These are phyloP conservation scores for Chaetodon auriga DNA, from an alignment of 2,113 vertebrate species.

Conservation along the genomic window DNA sequence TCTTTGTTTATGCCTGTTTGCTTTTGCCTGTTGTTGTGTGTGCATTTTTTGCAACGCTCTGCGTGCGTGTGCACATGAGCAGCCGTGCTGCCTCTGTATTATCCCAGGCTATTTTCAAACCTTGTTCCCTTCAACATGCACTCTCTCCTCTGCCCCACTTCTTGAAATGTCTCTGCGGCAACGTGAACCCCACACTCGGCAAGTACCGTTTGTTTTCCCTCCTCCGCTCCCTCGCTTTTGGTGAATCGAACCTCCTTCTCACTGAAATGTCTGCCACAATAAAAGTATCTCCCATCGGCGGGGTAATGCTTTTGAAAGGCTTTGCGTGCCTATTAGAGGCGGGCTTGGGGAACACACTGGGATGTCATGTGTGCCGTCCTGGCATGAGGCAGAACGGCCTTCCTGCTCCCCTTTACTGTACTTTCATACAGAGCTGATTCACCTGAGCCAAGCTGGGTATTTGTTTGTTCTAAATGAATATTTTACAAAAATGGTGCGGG, in stretches of 20 bases:
- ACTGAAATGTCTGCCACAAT: conserved; percentile 66
- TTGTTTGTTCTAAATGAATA: conserved; percentile 33
- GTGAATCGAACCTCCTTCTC: conserved; percentile 67
- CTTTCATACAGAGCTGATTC: conserved; percentile 44
- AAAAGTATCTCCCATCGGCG: conserved; percentile 62
- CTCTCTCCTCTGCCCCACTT: conserved; percentile 70
- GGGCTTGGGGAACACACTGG: conserved; percentile 62
- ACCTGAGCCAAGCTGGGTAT: conserved; percentile 26
- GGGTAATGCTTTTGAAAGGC: conserved; percentile 79
- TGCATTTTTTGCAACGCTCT: conserved; percentile 24
- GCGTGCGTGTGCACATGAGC: conserved; percentile 12
- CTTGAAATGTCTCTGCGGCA: conserved; percentile 65
- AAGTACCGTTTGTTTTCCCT: conserved; percentile 61
- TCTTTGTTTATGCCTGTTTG: conserved; percentile 22
- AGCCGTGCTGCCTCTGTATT: conserved; percentile 52
- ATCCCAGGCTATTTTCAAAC: conserved; percentile 78
- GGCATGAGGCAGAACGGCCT: conserved; percentile 58
- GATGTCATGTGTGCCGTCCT: conserved; percentile 69
- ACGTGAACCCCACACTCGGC: conserved; percentile 52
- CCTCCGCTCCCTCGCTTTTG: conserved; percentile 32
- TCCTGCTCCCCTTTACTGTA: background rate
- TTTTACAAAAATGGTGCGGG: conserved; percentile 25
- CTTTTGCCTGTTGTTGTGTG: background rate
- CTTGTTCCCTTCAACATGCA: conserved; percentile 53
- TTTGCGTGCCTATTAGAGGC: conserved; percentile 72